These are phyloP conservation scores for Platichthys flesus DNA, from an alignment of 2,113 vertebrate genomes.

Conservation along the genomic window DNA sequence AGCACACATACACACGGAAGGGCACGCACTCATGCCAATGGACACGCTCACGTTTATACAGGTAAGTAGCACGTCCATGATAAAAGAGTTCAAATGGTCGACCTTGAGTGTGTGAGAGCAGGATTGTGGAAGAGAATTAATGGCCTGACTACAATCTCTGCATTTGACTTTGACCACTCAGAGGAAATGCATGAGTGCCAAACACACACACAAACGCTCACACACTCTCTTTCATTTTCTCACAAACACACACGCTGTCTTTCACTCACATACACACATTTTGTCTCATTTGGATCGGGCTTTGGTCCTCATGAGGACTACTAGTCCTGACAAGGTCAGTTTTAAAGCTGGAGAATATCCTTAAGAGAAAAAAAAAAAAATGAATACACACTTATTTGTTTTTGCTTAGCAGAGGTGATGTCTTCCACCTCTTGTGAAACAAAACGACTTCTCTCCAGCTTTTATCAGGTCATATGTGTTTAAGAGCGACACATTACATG, in stretches of 20 bases:
- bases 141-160: conserved; percentile 32
- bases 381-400: not conserved
- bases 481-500: not conserved
- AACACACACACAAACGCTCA: no score
- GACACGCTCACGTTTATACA: not conserved
- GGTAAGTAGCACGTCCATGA: conserved; percentile 4
- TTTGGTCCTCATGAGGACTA: no score
- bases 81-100: conserved; percentile 30
- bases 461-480: no score
- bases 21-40: not conserved
- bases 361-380: not conserved
- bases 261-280: no score
- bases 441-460: no score
- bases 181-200: not conserved
- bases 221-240: no score
- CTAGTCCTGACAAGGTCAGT: no score
- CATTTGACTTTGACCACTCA: conserved; percentile 14
- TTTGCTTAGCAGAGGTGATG: no score
- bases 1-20: not conserved
- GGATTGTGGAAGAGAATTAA: conserved; percentile 37
- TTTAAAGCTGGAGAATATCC: no score
- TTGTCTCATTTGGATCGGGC: no score
- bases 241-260: no score
- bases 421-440: no score
- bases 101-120: conserved; percentile 20